These are phyloP conservation scores for Isaurus tuberculatus DNA, from an alignment of 92 coral and sea anemone genomes.

Conservation along the genomic window DNA sequence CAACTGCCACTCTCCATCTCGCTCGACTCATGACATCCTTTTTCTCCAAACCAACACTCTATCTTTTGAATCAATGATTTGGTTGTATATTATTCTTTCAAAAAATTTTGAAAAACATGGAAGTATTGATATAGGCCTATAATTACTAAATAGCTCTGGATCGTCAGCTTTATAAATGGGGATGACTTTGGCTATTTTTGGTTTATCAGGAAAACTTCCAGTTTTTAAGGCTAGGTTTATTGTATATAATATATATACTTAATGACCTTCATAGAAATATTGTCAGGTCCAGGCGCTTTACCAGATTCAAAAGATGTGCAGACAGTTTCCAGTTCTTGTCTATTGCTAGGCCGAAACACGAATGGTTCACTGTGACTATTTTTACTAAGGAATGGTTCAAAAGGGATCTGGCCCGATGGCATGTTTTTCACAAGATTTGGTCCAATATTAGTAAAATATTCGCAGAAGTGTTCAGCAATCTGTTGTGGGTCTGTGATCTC, in stretches of 20 bases:
- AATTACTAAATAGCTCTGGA: slow-evolving; percentile 20
- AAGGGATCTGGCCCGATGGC: slow-evolving; percentile 7
- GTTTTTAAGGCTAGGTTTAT: not conserved
- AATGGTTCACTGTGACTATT: not conserved
- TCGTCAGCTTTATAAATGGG: slow-evolving; percentile 14
- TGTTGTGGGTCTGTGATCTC: not conserved
- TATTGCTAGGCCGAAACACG: slow-evolving; percentile 16
- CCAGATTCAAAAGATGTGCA: slow-evolving; percentile 1
- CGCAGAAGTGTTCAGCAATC: not conserved
- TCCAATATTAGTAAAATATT: slow-evolving; percentile 48
- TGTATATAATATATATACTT: slow-evolving; percentile 1
- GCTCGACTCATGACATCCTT: too few species aligned
- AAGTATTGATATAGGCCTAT: slow-evolving; percentile 38
- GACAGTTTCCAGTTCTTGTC: not conserved
- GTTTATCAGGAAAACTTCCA: slow-evolving; percentile 20
- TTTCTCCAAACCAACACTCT: too few species aligned
- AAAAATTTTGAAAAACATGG: too few species aligned
- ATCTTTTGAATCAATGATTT: too few species aligned
- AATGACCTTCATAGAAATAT: slow-evolving; percentile 4
- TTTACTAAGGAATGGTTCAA: not conserved
- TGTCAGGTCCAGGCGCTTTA: slow-evolving; percentile 19
- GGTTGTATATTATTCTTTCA: too few species aligned
- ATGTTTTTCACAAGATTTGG: slow-evolving; percentile 35
- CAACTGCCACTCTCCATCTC: too few species aligned
- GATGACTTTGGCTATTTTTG: not conserved